Evolutionary conservation across 2,113 vertebrate species (phyloP).

Genomic region (Myanophis thanlyinensis): DNA sequence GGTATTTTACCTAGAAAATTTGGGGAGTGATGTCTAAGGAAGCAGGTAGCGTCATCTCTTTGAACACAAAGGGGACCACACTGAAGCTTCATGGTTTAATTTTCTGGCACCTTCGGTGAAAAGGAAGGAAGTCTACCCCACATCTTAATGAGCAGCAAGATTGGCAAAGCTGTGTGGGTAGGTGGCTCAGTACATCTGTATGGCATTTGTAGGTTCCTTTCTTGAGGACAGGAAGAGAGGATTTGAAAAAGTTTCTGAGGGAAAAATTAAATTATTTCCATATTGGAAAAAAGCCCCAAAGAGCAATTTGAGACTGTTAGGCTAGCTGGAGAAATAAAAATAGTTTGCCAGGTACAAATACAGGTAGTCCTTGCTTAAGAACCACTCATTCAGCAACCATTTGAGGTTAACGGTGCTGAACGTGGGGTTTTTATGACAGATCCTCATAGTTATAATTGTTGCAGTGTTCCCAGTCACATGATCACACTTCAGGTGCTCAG

Average conservation of each 20-base stretch:
- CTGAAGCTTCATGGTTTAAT: neutral
- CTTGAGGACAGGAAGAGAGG: neutral
- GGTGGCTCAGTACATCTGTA: neutral
- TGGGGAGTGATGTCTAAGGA: neutral
- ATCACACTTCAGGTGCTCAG: neutral
- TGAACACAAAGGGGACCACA: neutral
- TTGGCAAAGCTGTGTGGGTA: neutral
- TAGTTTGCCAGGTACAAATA: neutral
- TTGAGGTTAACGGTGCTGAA: neutral
- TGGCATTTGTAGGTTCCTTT: neutral
- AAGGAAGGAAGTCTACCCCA: neutral
- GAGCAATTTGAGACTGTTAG: neutral
- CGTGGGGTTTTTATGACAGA: neutral
- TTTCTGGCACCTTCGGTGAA: neutral
- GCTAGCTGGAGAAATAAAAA: neutral
- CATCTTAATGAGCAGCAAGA: neutral
- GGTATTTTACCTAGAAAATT: constrained; percentile 61
- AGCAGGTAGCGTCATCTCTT: neutral
- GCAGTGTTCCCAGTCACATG: neutral
- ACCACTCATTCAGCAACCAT: neutral
- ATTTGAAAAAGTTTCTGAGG: neutral
- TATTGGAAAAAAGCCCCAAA: neutral
- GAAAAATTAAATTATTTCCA: neutral
- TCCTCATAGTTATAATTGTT: neutral
- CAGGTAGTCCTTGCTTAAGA: neutral